Percentiles rank a stretch among this genome's conserved stretches.
Conservation (phyloP, 2,113 vertebrate species). For the Chionis minor region DNA sequence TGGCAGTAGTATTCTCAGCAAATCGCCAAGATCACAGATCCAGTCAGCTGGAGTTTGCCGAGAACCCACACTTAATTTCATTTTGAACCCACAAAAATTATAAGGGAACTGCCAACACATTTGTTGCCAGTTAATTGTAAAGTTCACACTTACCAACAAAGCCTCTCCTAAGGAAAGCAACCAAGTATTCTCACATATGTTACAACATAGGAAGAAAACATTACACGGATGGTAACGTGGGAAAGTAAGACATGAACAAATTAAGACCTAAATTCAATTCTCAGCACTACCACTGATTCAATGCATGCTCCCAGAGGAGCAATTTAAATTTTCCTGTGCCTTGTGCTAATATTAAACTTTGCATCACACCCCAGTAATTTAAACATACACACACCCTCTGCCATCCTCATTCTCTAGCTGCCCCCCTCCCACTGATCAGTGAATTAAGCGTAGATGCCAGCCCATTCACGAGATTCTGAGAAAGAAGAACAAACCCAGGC, state of each 20-base stretch:
- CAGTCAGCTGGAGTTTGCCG: background rate
- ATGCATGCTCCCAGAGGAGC: rapidly evolving
- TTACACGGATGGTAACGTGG: background rate
- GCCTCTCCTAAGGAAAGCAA: background rate
- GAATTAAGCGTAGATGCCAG: background rate
- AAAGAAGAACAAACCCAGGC: background rate
- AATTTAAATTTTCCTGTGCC: background rate
- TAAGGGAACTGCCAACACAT: background rate
- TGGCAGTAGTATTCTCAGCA: background rate
- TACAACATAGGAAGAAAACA: background rate
- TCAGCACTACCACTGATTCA: background rate
- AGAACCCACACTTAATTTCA: background rate
- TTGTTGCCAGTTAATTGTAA: background rate
- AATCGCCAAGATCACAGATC: background rate
- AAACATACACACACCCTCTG: background rate
- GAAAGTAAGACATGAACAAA: constrained; percentile 1
- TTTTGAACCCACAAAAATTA: background rate
- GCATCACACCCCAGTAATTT: background rate
- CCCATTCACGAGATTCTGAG: background rate
- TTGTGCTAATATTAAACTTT: constrained; percentile 25
- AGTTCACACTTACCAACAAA: background rate
- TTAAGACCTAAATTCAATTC: constrained; percentile 2
- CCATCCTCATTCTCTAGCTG: background rate
- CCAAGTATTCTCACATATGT: background rate
- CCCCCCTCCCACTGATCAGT: background rate